Base-by-base conservation (phyloP, 1,140 invertebrate species). In the Drosophila suzukii region DNA sequence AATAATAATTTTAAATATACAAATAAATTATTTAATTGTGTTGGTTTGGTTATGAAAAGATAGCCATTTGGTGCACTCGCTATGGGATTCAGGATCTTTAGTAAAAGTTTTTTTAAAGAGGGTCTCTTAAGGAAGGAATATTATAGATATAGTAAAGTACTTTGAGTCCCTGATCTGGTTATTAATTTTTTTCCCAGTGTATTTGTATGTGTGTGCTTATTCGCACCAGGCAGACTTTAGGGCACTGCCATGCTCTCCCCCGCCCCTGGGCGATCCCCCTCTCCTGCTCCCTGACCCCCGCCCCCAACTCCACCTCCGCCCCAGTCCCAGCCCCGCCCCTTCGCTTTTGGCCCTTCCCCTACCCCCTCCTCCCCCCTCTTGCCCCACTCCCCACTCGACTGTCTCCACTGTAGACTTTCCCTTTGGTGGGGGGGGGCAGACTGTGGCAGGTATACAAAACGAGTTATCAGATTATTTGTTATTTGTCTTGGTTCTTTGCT, bases 401-500 rank as follows among this genome's bases (percentile, higher is more conserved):
- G 59, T 76, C 72, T 59, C 75, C 75, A 70, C 46, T 62, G 71
- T 47, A 67, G 83, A 86, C 83, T 86, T 86, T 86, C 83, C 83
- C 83, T 86, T 86, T 71, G 83, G 56, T 63, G 57, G 71, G 71
- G 57, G 71, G 71, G 59, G 43, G 43, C 66, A 73, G 57, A 44
- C 58, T 75, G 72, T 75, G 47, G 75, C 79, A 88, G 83, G 83
- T 83, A 72, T 72, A 90, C 85, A 90, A 90, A 90, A 90, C 85
- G 85, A 90, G 85, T 90, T 90, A 90, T 90, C 85, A 90, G 85
- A 90, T 90, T 90, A 90, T 90, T 90, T 90, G 85, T 90, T 90
- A 89, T 89, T 81, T 84, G 76, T 80, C 77, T 89, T 83, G 60
- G 71, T 70, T 77, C 61, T 73, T 62, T 72, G 59, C 78, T 74